Evolutionary conservation across 2,888 invertebrate genomes (phyloP).

Genomic region (Hipparchia semele): DNA sequence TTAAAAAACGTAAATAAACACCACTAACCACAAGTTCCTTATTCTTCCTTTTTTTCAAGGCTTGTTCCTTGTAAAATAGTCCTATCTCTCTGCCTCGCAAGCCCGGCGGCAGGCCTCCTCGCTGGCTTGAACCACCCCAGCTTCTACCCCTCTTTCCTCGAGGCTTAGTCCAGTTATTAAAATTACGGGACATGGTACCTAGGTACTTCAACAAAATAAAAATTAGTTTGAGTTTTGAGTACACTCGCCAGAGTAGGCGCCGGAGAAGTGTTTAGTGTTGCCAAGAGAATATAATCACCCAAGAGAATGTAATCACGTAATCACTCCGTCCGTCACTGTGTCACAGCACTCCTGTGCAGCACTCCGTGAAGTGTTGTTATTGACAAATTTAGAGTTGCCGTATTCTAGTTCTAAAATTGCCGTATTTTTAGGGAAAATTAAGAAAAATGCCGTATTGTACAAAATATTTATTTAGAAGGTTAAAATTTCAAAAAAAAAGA

Average conservation of each 20-base stretch:
- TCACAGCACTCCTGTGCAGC: too few relatives aligned
- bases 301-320: too few relatives aligned
- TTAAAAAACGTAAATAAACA: not conserved
- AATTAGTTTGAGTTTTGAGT: not conserved
- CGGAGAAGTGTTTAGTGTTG: not conserved
- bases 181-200: conserved; percentile 41
- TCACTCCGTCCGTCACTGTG: too few relatives aligned
- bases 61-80: conserved; percentile 55
- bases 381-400: too few relatives aligned
- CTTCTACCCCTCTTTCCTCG: conserved; percentile 29
- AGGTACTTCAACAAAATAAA: not conserved
- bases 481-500: too few relatives aligned
- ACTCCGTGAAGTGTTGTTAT: too few relatives aligned
- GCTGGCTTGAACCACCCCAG: conserved; percentile 31
- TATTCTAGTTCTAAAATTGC: too few relatives aligned
- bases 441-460: too few relatives aligned
- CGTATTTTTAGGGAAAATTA: too few relatives aligned
- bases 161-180: conserved; percentile 41
- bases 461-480: too few relatives aligned
- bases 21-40: conserved; percentile 35
- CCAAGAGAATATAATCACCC: too few relatives aligned
- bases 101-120: conserved; percentile 64
- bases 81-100: conserved; percentile 71
- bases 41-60: conserved; percentile 34
- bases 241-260: not conserved